Percentiles rank a stretch among this genome's conserved stretches.
phyloP scores from a whole-genome alignment of 2,888 invertebrate genomes.

The Teinopalpus imperialis region DNA sequence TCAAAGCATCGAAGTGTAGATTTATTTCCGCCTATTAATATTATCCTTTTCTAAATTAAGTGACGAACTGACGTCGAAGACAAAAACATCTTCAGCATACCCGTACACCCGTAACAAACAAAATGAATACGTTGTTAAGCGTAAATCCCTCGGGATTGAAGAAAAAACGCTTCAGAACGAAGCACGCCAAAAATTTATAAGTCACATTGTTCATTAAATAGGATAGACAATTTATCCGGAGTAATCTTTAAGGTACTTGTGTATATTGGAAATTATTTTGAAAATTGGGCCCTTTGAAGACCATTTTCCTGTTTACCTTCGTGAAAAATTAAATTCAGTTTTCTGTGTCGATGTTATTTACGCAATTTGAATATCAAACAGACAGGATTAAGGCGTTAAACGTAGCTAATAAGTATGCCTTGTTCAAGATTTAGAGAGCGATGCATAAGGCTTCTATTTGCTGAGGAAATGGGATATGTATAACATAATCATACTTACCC shows the following conservation, averaged over 20 bases:
- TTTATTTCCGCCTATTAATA: conserved; percentile 43
- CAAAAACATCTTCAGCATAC: conserved; percentile 27
- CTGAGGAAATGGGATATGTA: too few relatives aligned
- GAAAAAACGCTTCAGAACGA: conserved; percentile 35
- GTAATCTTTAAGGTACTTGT: conserved; percentile 29
- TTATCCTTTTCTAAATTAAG: conserved; percentile 43
- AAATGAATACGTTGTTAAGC: conserved; percentile 42
- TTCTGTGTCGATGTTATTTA: conserved; percentile 24
- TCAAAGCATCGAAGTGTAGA: conserved; percentile 42
- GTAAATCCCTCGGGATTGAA: conserved; percentile 40
- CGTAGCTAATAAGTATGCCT: conserved; percentile 10
- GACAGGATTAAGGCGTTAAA: conserved; percentile 22
- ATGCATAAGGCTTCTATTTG: background rate
- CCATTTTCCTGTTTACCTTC: conserved; percentile 14
- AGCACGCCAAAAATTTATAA: conserved; percentile 35
- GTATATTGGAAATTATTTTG: conserved; percentile 18
- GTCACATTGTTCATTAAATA: conserved; percentile 35
- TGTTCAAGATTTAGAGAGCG: background rate
- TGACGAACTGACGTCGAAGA: conserved; percentile 29
- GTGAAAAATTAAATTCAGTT: conserved; percentile 13
- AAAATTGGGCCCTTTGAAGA: conserved; percentile 15
- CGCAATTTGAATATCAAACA: conserved; percentile 6
- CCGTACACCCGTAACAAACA: conserved; percentile 30
- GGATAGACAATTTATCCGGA: conserved; percentile 30
- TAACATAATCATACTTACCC: too few relatives aligned